Evolutionary conservation across 2,888 invertebrate species (phyloP).

Genomic region (Hydropsyche betteni): DNA sequence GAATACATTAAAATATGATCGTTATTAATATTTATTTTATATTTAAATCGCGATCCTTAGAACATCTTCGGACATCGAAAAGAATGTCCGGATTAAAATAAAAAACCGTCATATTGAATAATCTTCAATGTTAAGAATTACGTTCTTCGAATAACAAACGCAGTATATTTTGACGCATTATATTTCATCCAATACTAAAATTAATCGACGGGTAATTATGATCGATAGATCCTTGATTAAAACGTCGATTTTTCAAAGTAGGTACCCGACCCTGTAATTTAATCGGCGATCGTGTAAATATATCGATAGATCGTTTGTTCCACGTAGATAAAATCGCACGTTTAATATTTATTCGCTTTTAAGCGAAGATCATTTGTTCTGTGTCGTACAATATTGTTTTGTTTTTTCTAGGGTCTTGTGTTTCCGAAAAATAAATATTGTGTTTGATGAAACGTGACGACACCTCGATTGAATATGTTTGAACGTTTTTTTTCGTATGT

Average conservation of each 20-base stretch:
- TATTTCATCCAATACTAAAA: background rate
- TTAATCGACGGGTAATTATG: constrained; percentile 20
- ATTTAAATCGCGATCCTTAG: background rate
- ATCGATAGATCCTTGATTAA: background rate
- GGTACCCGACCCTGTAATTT: background rate
- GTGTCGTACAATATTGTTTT: no score
- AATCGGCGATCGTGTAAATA: background rate
- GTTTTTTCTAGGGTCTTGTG: no score
- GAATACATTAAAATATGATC: background rate
- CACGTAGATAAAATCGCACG: background rate
- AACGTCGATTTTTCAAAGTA: no score
- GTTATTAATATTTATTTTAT: background rate
- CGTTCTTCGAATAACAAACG: background rate
- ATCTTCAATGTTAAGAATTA: no score
- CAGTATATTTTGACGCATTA: background rate
- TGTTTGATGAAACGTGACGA: no score
- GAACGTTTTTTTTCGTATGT: background rate
- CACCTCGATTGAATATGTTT: no score
- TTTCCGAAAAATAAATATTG: no score
- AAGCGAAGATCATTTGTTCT: no score
- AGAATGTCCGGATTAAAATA: no score
- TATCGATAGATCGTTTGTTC: constrained; percentile 9
- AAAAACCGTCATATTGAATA: no score
- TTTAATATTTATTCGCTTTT: background rate
- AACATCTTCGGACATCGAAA: background rate